Conservation (phyloP, 2,797 vertebrate genomes). For the Xenopus petersii region DNA sequence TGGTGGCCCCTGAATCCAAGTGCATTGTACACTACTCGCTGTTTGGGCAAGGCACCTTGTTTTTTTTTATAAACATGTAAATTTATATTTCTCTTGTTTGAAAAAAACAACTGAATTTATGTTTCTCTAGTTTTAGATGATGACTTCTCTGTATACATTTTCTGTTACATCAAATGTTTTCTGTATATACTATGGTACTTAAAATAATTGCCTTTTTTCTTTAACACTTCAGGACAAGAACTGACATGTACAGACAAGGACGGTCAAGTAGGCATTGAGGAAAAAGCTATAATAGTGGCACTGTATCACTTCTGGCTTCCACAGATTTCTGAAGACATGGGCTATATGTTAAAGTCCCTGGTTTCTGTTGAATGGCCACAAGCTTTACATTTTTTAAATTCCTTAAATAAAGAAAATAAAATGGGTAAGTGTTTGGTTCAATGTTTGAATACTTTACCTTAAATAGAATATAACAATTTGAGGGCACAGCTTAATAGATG, state of each 20-base stretch:
- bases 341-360: constrained; percentile 37
- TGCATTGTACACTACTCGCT: no score
- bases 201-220: not conserved
- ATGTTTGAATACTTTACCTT: no score
- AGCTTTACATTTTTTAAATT: constrained; percentile 46
- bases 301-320: constrained; percentile 41
- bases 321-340: constrained; percentile 43
- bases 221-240: not conserved
- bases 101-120: no score
- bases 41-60: no score
- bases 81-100: no score
- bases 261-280: not conserved
- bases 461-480: no score
- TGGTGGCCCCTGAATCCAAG: no score
- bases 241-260: constrained; percentile 11
- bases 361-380: constrained; percentile 35
- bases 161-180: not conserved
- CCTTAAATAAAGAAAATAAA: constrained; percentile 50
- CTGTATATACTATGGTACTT: not conserved
- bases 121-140: no score
- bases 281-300: constrained; percentile 32
- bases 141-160: not conserved
- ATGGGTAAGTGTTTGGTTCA: constrained; percentile 42
- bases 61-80: no score
- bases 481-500: no score